Percentiles rank a stretch among this genome's conserved stretches.
Conservation (phyloP, 1,140 invertebrate genomes). For the Heliconius congener region DNA sequence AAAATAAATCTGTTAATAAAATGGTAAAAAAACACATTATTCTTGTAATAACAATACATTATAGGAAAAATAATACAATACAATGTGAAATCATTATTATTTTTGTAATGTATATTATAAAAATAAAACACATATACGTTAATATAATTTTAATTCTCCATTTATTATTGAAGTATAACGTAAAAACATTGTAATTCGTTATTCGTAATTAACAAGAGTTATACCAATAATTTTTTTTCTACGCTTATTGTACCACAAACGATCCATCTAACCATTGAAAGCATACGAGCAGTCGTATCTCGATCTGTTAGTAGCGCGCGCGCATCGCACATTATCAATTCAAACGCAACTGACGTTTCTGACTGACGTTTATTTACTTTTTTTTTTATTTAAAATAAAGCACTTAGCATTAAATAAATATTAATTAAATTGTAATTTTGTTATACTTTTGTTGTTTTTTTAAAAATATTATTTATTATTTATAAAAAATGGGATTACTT, state of each 20-base stretch:
- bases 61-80: no score
- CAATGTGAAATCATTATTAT: no score
- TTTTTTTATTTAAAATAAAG: not conserved
- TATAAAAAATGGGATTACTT: conserved; percentile 22
- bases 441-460: conserved; percentile 1
- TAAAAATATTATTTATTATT: not conserved
- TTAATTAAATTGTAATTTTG: not conserved
- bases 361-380: not conserved
- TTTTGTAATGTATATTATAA: no score
- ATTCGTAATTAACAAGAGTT: not conserved
- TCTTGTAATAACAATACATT: no score
- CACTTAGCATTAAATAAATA: not conserved
- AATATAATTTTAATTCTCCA: no score
- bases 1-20: no score
- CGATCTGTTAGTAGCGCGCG: conserved; percentile 45
- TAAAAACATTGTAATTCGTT: not conserved
- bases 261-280: conserved; percentile 42
- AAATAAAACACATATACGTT: no score
- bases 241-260: conserved; percentile 40
- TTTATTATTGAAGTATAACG: not conserved
- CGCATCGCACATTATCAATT: conserved; percentile 17
- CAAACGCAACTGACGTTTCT: conserved; percentile 16
- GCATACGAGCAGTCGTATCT: conserved; percentile 45
- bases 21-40: no score
- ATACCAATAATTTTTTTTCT: no score